Evolutionary conservation across 2,113 vertebrate genomes (phyloP).

Genomic region (Forbesichthys agassizii): DNA sequence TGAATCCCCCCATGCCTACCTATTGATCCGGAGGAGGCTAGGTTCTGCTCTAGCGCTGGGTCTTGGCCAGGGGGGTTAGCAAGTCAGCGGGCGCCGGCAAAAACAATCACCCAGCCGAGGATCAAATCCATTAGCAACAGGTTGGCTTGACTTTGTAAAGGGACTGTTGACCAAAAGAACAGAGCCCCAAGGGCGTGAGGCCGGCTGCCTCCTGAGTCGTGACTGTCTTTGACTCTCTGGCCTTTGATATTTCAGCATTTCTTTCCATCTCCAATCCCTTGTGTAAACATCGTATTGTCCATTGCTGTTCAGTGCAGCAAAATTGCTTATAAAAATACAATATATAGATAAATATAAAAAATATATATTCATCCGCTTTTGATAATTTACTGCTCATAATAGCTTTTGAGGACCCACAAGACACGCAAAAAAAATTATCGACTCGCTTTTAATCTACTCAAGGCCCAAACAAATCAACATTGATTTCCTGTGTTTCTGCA

Average conservation of each 20-base stretch:
- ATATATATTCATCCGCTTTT: constrained; percentile 26
- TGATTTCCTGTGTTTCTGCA: constrained; percentile 18
- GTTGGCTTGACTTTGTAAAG: constrained; percentile 36
- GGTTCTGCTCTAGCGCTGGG: constrained; percentile 15
- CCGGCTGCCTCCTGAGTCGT: not conserved
- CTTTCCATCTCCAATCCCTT: constrained; percentile 20
- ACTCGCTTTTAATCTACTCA: constrained; percentile 46
- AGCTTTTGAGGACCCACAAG: constrained; percentile 32
- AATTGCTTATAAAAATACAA: constrained; percentile 32
- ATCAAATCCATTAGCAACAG: constrained; percentile 48
- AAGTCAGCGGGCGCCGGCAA: constrained; percentile 23
- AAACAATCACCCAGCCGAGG: constrained; percentile 46
- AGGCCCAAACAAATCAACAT: constrained; percentile 21
- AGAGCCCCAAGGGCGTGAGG: constrained; percentile 14
- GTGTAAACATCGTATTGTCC: not conserved
- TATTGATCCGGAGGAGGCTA: constrained; percentile 14
- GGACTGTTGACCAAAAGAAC: constrained; percentile 40
- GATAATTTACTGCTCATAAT: constrained; percentile 40
- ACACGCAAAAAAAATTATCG: constrained; percentile 25
- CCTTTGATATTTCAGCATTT: constrained; percentile 1
- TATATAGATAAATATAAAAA: not conserved
- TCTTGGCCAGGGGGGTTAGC: constrained; percentile 49
- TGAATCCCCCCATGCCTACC: constrained; percentile 20
- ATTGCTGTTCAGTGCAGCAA: constrained; percentile 32
- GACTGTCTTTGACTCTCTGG: constrained; percentile 20